Percentiles rank a stretch among this genome's conserved stretches.
Evolutionary conservation across 2,113 vertebrate species (phyloP).

Genomic region (Turdus rufiventris): DNA sequence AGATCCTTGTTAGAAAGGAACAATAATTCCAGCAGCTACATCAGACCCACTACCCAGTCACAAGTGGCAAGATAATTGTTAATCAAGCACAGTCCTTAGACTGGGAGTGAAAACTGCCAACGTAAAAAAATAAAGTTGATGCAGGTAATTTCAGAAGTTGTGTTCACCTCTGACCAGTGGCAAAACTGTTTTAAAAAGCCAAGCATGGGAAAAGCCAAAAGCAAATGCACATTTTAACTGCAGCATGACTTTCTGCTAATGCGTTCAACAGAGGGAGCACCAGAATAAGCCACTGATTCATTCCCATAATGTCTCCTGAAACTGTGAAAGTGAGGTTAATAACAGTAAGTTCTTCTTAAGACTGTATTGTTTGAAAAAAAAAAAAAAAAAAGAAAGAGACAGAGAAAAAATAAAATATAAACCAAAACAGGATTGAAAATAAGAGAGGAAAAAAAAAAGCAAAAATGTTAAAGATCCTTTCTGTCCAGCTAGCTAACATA

Average conservation of each 20-base stretch:
- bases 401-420: not conserved
- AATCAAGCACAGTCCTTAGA: not conserved
- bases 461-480: not conserved
- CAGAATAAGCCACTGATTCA: not conserved
- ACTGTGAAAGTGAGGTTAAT: not conserved
- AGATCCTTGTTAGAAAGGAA: not conserved
- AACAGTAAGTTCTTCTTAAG: not conserved
- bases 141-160: not conserved
- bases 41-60: not conserved
- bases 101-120: not conserved
- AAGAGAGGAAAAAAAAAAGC: not conserved
- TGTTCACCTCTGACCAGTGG: not conserved
- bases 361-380: not conserved
- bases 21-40: not conserved
- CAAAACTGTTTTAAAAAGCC: not conserved
- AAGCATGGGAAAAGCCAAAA: not conserved
- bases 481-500: not conserved
- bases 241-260: not conserved
- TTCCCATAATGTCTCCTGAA: not conserved
- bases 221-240: not conserved
- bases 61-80: not conserved
- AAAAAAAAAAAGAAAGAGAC: too few relatives aligned
- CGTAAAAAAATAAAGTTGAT: not conserved
- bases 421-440: not conserved
- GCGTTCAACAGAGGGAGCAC: not conserved